Evolutionary conservation across 2,888 invertebrate species (phyloP), one percentile per base, ranked within the genome.

Genomic region (Hesperia comma): DNA sequence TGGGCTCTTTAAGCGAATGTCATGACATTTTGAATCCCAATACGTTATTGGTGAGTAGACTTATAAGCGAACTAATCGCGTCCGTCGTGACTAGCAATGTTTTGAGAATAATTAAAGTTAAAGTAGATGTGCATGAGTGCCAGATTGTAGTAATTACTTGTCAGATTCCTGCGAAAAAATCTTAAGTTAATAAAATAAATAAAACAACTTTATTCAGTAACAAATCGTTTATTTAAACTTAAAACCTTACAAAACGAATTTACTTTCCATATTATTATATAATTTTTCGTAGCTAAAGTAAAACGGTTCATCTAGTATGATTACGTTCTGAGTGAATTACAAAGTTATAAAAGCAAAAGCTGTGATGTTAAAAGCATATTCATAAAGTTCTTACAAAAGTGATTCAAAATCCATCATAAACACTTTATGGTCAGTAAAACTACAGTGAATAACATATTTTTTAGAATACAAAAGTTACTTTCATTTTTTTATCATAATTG

Each of bases 221-320:
- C 76, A 77, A 77, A 74, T 73, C 74, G 67, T 72, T 71, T 76
- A 75, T 74, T 77, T 72, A 72, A 75, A 76, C 71, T 75, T 74
- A 77, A 77, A 77, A 78, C 73, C 74, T 71, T 79, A 78, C 71
- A 77, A 77, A 76, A 75, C 70, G 72, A 74, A 69, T 60, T 63
- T 37, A 70, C 61, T 63, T 32, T 32, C 12, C 17, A 6, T 19
- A 58, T 63, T 67, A 69, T 67, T 67, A 68, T 7, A 60, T 67
- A 64, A 67, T 67, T 63, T 67, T 8, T 68, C 43, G 67, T 33
- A 56, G 46, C 41, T 53, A 19, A 19, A 46, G 21, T 32, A 32
- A 26, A 53, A 53, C 49, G 4, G 19, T 49, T 49, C 19, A 2
- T 17, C 43, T 46, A 21, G 19, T 51, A 14, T 51, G 17, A 21